These are phyloP conservation scores for Saturnia japonica DNA, from an alignment of 2,888 invertebrate species.

Conservation along the genomic window DNA sequence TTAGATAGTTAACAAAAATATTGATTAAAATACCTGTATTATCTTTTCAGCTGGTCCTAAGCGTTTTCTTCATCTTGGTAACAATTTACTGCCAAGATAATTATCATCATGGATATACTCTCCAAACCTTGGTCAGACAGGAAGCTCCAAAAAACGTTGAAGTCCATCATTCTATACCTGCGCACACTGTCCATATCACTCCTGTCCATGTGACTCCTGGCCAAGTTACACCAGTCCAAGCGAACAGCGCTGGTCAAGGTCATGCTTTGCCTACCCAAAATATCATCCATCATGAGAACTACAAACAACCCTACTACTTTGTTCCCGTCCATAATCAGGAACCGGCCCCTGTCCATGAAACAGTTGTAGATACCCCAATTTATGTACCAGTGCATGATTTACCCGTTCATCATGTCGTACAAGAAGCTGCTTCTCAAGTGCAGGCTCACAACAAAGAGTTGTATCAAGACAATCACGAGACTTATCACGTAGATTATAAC, in stretches of 20 bases:
- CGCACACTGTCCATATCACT: conserved; percentile 20
- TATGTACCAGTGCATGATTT: not conserved
- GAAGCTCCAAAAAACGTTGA: conserved; percentile 48
- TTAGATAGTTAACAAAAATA: not conserved
- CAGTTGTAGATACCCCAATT: conserved; percentile 27
- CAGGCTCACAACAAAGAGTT: conserved; percentile 32
- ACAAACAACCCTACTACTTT: conserved; percentile 19
- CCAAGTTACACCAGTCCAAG: conserved; percentile 10
- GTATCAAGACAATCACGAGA: conserved; percentile 37
- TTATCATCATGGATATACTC: conserved; percentile 38
- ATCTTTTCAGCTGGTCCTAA: conserved; percentile 37
- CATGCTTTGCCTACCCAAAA: not conserved
- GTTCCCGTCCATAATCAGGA: conserved; percentile 37
- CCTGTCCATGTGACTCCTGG: too few species aligned
- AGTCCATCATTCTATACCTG: conserved; percentile 25
- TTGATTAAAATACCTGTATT: not conserved
- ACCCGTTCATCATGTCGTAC: conserved; percentile 27
- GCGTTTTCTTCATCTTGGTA: conserved; percentile 37
- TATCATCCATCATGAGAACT: not conserved
- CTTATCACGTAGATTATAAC: conserved; percentile 52
- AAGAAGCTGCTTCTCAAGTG: conserved; percentile 24
- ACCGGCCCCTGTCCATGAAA: conserved; percentile 42
- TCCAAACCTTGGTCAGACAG: conserved; percentile 51
- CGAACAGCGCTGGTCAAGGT: conserved; percentile 4
- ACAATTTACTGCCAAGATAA: conserved; percentile 48